phyloP scores from a whole-genome alignment of 2,888 invertebrate genomes.

The Hetaerina titia region DNA sequence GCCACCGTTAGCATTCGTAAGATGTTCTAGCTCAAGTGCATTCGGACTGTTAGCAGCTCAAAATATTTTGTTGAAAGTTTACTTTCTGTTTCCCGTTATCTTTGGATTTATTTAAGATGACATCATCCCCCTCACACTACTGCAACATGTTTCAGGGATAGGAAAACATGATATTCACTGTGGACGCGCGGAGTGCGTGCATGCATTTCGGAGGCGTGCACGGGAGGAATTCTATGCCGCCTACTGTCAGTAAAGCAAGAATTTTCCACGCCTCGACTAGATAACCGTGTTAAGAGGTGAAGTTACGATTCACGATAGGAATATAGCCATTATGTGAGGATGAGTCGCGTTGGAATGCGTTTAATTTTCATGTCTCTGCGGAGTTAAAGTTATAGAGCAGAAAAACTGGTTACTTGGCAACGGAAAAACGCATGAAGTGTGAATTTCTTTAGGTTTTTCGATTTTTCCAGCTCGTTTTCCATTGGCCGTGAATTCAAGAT shows the following conservation, averaged over 20 bases:
- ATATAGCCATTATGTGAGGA: background rate
- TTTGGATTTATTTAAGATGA: background rate
- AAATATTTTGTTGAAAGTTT: background rate
- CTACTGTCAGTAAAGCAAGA: background rate
- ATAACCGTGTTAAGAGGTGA: background rate
- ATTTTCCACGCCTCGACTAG: background rate
- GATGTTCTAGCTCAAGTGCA: too few species aligned
- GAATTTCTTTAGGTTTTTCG: too few species aligned
- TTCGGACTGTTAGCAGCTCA: too few species aligned
- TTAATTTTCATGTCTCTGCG: slow-evolving; percentile 28
- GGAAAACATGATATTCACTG: background rate
- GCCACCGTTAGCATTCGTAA: too few species aligned
- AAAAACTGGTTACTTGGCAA: slow-evolving; percentile 34
- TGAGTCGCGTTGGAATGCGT: slow-evolving; percentile 33
- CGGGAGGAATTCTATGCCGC: too few species aligned
- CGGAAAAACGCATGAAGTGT: background rate
- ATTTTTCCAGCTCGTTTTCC: too few species aligned
- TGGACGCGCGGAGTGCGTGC: background rate
- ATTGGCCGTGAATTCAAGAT: too few species aligned
- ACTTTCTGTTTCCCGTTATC: background rate
- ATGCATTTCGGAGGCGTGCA: background rate
- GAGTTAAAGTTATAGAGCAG: background rate
- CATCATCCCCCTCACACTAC: background rate
- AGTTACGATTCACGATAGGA: background rate
- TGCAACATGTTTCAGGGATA: background rate